A percentile compares a stretch with the other conserved stretches of the same genome.
phyloP scores from a whole-genome alignment of 1,140 invertebrate species.

The Drosophila mauritiana region DNA sequence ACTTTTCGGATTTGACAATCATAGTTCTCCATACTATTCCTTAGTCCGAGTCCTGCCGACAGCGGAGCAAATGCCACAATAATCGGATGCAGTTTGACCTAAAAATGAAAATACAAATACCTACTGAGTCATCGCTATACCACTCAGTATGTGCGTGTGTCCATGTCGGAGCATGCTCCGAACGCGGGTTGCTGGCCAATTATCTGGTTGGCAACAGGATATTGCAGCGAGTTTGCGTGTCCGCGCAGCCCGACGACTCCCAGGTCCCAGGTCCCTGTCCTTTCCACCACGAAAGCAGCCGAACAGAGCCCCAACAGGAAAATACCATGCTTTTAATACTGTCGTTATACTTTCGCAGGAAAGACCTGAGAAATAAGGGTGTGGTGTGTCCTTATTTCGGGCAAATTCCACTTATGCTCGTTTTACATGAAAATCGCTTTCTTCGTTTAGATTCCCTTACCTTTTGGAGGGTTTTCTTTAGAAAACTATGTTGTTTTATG shows the following conservation, averaged over 20 bases:
- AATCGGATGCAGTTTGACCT: conserved; percentile 28
- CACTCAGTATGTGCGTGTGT: conserved; percentile 2
- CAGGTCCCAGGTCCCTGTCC: no score
- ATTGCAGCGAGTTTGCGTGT: conserved; percentile 14
- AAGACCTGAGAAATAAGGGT: no score
- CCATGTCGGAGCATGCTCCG: conserved; percentile 19
- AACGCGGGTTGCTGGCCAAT: conserved; percentile 29
- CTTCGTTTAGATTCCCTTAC: no score
- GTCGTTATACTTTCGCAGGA: neutral
- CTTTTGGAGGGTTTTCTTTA: no score
- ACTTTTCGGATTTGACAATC: conserved; percentile 12
- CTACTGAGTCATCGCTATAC: conserved; percentile 26
- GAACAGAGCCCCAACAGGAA: neutral
- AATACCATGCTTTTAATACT: neutral
- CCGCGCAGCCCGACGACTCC: conserved; percentile 20
- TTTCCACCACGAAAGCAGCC: conserved; percentile 8
- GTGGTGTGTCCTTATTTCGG: no score
- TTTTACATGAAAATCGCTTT: no score
- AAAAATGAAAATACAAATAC: conserved; percentile 38
- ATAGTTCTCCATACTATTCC: conserved; percentile 10
- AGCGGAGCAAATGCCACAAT: neutral
- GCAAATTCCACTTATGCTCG: no score
- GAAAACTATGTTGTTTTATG: no score
- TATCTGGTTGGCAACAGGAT: conserved; percentile 40
- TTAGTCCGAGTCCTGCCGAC: neutral